phyloP scores from a whole-genome alignment of 2,797 vertebrate species.

The Bucorvus abyssinicus region DNA sequence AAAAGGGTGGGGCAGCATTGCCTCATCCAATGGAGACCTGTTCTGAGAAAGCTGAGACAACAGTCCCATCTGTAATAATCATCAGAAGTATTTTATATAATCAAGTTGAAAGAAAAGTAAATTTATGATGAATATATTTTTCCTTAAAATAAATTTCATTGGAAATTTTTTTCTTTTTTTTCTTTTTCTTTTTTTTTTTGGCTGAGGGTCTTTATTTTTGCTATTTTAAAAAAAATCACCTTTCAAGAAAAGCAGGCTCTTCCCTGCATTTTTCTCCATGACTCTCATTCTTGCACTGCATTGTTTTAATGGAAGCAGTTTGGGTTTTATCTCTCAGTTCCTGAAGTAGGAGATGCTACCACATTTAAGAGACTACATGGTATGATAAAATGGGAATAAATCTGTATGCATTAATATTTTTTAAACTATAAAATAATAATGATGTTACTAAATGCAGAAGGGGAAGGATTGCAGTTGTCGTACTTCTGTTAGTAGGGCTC shows the following conservation, averaged over 20 bases:
- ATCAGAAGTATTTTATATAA: not conserved
- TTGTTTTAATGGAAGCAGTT: not conserved
- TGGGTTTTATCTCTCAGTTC: not conserved
- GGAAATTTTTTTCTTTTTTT: not conserved
- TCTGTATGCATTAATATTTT: not conserved
- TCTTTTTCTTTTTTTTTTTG: not conserved
- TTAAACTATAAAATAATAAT: not conserved
- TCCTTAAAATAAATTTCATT: not conserved
- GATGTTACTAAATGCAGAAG: not conserved
- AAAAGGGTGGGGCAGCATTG: not conserved
- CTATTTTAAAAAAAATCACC: not conserved
- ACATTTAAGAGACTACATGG: not conserved
- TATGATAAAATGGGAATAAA: not conserved
- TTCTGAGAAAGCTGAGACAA: not conserved
- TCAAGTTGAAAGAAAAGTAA: not conserved
- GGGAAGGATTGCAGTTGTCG: not conserved
- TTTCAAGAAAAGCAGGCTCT: not conserved
- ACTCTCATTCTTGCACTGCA: not conserved
- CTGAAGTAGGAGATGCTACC: not conserved
- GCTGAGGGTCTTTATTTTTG: not conserved
- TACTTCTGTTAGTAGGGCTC: not conserved
- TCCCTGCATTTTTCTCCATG: not conserved
- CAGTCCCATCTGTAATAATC: not conserved
- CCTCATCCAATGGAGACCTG: not conserved
- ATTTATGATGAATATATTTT: not conserved